A percentile compares a stretch with the other conserved stretches of the same genome.
phyloP scores from a whole-genome alignment of 2,888 invertebrate species.

The Eupithecia pulchellata region DNA sequence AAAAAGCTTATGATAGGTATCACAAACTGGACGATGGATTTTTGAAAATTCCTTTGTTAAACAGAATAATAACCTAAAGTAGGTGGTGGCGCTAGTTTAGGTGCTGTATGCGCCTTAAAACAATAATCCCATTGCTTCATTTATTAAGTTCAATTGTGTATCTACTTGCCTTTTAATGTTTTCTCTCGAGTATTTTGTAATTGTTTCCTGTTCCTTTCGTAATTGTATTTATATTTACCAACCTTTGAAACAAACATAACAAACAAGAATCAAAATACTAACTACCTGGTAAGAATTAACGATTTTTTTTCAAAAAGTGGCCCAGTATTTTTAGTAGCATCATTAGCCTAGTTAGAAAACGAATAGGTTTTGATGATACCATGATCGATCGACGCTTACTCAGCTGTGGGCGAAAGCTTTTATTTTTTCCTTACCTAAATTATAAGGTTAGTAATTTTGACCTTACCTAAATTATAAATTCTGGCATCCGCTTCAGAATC shows the following conservation, averaged over 20 bases:
- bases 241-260: neutral
- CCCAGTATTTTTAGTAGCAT: neutral
- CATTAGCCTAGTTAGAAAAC: neutral
- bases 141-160: neutral
- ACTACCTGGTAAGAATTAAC: neutral
- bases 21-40: no score
- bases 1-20: no score
- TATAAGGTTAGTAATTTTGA: neutral
- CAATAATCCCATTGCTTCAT: neutral
- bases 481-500: constrained; percentile 14
- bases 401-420: neutral
- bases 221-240: neutral
- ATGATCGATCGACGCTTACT: neutral
- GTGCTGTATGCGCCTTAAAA: no score
- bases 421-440: neutral
- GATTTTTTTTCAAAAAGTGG: neutral
- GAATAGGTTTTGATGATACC: neutral
- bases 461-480: neutral
- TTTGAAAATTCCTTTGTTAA: no score
- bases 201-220: neutral
- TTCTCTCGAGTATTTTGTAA: constrained; percentile 1
- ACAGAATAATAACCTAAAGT: no score
- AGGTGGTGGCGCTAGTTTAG: no score
- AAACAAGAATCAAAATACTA: neutral
- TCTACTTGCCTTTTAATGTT: neutral